Evolutionary conservation across 2,888 invertebrate species (phyloP).

Genomic region (Plagodis pulveraria): DNA sequence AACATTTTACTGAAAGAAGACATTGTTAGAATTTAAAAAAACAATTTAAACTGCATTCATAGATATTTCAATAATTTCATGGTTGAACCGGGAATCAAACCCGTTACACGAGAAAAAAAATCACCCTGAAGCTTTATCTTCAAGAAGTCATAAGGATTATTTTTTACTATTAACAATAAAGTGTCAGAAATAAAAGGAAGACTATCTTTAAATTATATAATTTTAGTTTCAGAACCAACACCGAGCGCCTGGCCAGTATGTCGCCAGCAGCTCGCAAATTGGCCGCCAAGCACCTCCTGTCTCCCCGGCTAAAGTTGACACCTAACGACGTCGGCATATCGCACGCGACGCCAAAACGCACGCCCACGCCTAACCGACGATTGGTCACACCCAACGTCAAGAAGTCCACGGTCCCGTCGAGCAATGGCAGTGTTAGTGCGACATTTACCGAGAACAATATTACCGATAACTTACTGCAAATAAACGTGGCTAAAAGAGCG

Average conservation of each 20-base stretch:
- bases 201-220: no score
- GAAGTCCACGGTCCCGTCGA: conserved; percentile 27
- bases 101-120: no score
- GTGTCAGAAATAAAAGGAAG: no score
- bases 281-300: conserved; percentile 86
- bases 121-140: no score
- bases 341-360: conserved; percentile 59
- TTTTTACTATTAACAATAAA: no score
- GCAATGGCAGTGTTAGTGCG: conserved; percentile 34
- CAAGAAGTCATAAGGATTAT: no score
- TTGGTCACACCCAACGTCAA: conserved; percentile 54
- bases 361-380: conserved; percentile 48
- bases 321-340: conserved; percentile 69
- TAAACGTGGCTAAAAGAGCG: conserved; percentile 89
- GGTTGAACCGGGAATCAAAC: no score
- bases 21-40: no score
- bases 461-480: conserved; percentile 94
- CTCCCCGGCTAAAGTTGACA: conserved; percentile 75
- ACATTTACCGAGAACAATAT: conserved; percentile 75
- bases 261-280: conserved; percentile 97
- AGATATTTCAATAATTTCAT: no score
- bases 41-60: no score
- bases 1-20: no score
- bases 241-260: conserved; percentile 94
- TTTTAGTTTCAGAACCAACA: conserved; percentile 81